Percentiles rank a stretch among this genome's conserved stretches.
Evolutionary conservation across 2,888 invertebrate species (phyloP).

Genomic region (Anticlea derivata): DNA sequence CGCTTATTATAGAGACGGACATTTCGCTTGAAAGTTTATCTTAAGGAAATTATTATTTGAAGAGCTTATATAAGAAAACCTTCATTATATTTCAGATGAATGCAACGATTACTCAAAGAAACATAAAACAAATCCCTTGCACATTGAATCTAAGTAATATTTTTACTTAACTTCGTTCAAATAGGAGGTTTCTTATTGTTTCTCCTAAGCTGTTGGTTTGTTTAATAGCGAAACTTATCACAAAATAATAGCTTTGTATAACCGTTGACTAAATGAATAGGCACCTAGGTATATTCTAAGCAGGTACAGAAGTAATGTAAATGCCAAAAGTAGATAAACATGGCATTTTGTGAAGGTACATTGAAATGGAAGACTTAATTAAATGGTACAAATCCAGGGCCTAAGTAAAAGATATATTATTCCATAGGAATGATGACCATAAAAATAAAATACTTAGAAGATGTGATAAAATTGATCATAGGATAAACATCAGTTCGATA

Average conservation of each 20-base stretch:
- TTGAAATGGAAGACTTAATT: constrained; percentile 78
- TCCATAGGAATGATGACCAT: not conserved
- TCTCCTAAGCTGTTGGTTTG: too few species aligned
- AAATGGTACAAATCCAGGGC: constrained; percentile 73
- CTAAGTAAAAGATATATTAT: constrained; percentile 54
- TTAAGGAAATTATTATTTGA: not conserved
- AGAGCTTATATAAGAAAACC: not conserved
- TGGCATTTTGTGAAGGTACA: constrained; percentile 61
- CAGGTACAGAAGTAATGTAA: constrained; percentile 62
- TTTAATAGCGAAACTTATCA: too few species aligned
- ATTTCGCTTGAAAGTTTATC: not conserved
- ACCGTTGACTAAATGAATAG: not conserved
- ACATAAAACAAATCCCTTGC: too few species aligned
- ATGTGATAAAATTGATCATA: constrained; percentile 63
- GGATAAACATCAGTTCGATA: constrained; percentile 77
- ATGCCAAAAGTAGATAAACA: constrained; percentile 56
- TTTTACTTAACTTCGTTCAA: too few species aligned
- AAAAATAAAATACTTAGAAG: not conserved
- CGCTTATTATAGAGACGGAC: not conserved
- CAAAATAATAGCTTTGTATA: too few species aligned
- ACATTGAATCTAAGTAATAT: too few species aligned
- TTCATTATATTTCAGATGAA: too few species aligned
- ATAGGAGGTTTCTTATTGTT: too few species aligned
- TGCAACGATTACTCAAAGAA: too few species aligned
- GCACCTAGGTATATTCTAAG: constrained; percentile 42